Percentiles rank a stretch among this genome's conserved stretches.
Evolutionary conservation across 2,113 vertebrate species (phyloP).

Genomic region (Syngnathoides biaculeatus): DNA sequence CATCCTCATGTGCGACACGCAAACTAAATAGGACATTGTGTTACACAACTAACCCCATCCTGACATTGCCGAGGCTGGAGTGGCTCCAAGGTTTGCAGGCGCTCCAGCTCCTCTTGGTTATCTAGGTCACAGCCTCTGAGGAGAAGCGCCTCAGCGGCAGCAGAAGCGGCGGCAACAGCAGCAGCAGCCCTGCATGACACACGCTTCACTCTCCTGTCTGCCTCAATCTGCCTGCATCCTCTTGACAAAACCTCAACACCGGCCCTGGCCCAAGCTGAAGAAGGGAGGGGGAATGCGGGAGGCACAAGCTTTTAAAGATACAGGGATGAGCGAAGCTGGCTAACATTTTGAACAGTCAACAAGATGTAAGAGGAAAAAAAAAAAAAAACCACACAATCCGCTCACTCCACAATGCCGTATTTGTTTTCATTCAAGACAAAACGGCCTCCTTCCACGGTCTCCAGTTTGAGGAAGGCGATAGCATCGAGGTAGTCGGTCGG

Average conservation of each 20-base stretch:
- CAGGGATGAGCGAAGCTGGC: constrained; percentile 40
- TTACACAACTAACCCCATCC: constrained; percentile 73
- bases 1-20: constrained; percentile 41
- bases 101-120: constrained; percentile 72
- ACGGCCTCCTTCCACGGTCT: constrained; percentile 41
- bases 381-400: constrained; percentile 53
- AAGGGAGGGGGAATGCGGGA: constrained; percentile 32
- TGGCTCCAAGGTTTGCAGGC: constrained; percentile 70
- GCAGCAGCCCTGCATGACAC: constrained; percentile 65
- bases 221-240: constrained; percentile 58
- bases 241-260: constrained; percentile 69
- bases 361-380: constrained; percentile 33
- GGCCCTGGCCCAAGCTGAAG: constrained; percentile 40
- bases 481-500: constrained; percentile 55
- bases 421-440: constrained; percentile 4
- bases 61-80: constrained; percentile 71
- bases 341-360: constrained; percentile 42
- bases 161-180: constrained; percentile 49
- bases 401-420: constrained; percentile 38
- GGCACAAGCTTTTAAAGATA: constrained; percentile 51
- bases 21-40: constrained; percentile 72
- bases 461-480: constrained; percentile 55
- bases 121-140: constrained; percentile 74
- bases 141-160: constrained; percentile 61
- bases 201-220: constrained; percentile 73